Conservation (phyloP, 2,888 invertebrate genomes). For the Drosophila austrosaltans region DNA sequence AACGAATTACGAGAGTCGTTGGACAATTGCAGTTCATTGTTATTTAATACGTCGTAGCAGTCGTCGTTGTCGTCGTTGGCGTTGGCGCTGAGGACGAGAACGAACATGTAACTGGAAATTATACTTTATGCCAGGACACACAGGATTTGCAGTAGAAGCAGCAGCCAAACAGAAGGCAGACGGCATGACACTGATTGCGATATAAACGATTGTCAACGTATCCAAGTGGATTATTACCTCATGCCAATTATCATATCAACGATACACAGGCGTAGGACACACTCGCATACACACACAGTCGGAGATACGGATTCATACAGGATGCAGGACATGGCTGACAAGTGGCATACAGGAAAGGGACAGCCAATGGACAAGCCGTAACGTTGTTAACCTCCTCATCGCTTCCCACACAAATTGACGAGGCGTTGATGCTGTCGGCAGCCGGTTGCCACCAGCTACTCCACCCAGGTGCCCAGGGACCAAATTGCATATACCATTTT, state of each 20-base stretch:
- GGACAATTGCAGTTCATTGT: slow-evolving; percentile 80
- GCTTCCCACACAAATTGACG: slow-evolving; percentile 64
- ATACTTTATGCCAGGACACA: slow-evolving; percentile 73
- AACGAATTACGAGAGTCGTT: slow-evolving; percentile 75
- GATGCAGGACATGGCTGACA: slow-evolving; percentile 57
- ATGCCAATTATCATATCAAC: slow-evolving; percentile 81
- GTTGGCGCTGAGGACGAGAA: slow-evolving; percentile 44
- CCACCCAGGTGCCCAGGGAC: slow-evolving; percentile 45
- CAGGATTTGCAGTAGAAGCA: slow-evolving; percentile 44
- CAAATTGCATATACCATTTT: slow-evolving; percentile 79
- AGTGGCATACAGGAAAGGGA: slow-evolving; percentile 48
- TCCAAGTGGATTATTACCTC: slow-evolving; percentile 81
- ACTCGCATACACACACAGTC: slow-evolving; percentile 40
- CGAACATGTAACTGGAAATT: slow-evolving; percentile 59
- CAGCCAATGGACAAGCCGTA: slow-evolving; percentile 48
- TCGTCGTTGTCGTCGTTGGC: slow-evolving; percentile 38
- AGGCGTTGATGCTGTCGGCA: slow-evolving; percentile 74
- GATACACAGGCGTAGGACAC: slow-evolving; percentile 62
- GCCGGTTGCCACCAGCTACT: slow-evolving; percentile 43
- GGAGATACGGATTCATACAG: slow-evolving; percentile 32
- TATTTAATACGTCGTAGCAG: slow-evolving; percentile 75
- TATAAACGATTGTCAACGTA: slow-evolving; percentile 81
- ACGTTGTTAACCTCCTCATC: slow-evolving; percentile 21
- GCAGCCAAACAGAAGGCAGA: slow-evolving; percentile 50
- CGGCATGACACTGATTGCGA: slow-evolving; percentile 78